Base-by-base conservation (phyloP, 2,888 invertebrate species). In the Euplagia quadripunctaria region DNA sequence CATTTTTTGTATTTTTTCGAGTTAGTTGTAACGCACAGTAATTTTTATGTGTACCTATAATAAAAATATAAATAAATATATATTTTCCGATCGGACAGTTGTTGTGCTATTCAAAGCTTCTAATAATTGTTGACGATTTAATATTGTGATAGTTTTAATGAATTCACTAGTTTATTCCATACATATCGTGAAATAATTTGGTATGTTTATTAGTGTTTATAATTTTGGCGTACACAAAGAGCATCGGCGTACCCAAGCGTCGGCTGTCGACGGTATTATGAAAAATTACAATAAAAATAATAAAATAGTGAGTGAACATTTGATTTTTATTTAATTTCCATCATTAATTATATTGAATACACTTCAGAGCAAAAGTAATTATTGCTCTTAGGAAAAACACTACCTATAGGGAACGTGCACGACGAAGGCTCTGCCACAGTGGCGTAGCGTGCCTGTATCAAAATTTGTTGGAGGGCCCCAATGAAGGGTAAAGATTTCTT, bases 271-370 rank as follows among this genome's bases (percentile, higher is more conserved):
- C 91, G 93, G 91, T 93, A 94, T 94, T 95, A 94, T 94, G 95
- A 94, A 93, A 94, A 94, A 95, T 94, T 94, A 95, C 94, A 95
- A 95, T 95, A 95, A 96, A 95, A 95, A 94, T 92, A 87, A 94
- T 94, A 94, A 95, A 95, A 95, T 95, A 95, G 95, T 90, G 91
- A 94, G 88, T 91, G 90, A 85, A 89, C 85, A 82, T 77, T 74
- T 80, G 81, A 75, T 73, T 89, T 85, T 88, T 83, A 82, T 88
- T 85, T 74, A 71, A 49, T 61, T 58, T 55, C 46, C n/a, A 49
- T 16, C 12, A 41, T 64, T n/a, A 12, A 12, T 17, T 61, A 31
- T 31, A 31, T 31, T 31, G 31, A 31, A 31, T 31, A 31, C 31
- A 31, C n/a, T n/a, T n/a, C n/a, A n/a, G n/a, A n/a, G n/a, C n/a